Base-by-base conservation (phyloP, 1,140 invertebrate genomes). In the Heliothis subflexa region DNA sequence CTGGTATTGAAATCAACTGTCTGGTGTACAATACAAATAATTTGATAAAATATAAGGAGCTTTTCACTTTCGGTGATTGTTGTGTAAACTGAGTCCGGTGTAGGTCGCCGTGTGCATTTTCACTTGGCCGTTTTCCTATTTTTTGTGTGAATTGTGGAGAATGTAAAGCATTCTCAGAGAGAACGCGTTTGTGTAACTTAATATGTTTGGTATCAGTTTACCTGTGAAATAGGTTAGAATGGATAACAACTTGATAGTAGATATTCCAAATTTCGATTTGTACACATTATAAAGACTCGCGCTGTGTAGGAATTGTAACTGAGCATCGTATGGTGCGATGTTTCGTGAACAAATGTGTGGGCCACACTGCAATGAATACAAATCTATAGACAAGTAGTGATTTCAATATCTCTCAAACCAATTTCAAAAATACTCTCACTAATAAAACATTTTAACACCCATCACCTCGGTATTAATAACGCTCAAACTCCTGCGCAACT, bases 11-110 rank as follows among this genome's bases (percentile, higher is more conserved):
- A 71, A 28, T 54, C 68, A 55, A n/a, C n/a, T 10, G 52, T 54
- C 18, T 54, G 25, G 66, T 10, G 55, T 55, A 71, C 68, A 55
- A 55, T 55, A 71, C 54, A 71, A 54, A 55, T 71, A 55, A 55
- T 55, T 71, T 33, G 28, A 40, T 71, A 18, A 55, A 54, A 21
- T 16, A n/a, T 40, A 71, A 40, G 68, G 28, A 40, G 25, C 28
- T 16, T 40, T 54, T 45, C 61, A 62, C 50, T 40, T 54, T 55
- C n/a, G 50, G 25, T 55, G 68, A 71, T 50, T n/a, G 25, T 55
- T 55, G 50, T 54, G 50, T 66, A 25, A 54, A 47, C 12, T 7
- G n/a, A 54, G 14, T 71, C 21, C 10, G 68, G n/a, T 10, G 25
- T 3, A 1, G 3, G 68, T 14, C 50, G 68, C 11, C 28, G 25